Conservation (phyloP, 1,140 invertebrate species). For the Anastrepha obliqua region DNA sequence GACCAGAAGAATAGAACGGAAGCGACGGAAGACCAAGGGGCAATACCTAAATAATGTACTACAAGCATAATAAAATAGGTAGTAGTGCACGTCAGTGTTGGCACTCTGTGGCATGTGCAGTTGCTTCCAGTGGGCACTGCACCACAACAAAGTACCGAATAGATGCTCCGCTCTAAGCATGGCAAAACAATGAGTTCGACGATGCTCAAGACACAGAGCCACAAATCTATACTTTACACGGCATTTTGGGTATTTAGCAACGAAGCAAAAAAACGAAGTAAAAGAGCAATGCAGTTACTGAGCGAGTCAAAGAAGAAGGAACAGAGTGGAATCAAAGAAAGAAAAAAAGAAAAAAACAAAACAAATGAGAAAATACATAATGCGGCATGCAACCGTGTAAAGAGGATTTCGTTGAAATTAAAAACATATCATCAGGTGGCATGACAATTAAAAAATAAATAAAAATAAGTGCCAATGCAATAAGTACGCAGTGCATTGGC, state of each 20-base stretch:
- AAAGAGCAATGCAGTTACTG: background rate
- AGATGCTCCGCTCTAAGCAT: background rate
- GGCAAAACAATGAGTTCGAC: conserved; percentile 29
- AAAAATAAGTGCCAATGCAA: background rate
- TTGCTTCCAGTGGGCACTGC: background rate
- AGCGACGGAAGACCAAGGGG: conserved; percentile 17
- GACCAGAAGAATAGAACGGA: conserved; percentile 47
- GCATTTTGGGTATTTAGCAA: conserved; percentile 21
- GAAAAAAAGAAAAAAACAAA: background rate
- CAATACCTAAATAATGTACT: conserved; percentile 45
- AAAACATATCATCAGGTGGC: conserved; percentile 69
- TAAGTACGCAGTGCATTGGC: background rate
- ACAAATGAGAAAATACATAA: background rate
- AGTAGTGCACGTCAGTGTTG: background rate
- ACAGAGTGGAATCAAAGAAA: background rate
- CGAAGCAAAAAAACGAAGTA: background rate
- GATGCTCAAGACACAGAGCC: background rate
- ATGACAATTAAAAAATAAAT: conserved; percentile 70
- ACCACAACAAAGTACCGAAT: background rate
- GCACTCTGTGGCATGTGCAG: conserved; percentile 13
- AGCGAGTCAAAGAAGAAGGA: background rate
- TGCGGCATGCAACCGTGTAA: conserved; percentile 13
- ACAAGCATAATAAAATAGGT: conserved; percentile 46
- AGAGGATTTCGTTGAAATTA: conserved; percentile 27
- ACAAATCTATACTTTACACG: no score